phyloP scores from a whole-genome alignment of 1,140 invertebrate genomes.

The Lordiphosa clarofinis region DNA sequence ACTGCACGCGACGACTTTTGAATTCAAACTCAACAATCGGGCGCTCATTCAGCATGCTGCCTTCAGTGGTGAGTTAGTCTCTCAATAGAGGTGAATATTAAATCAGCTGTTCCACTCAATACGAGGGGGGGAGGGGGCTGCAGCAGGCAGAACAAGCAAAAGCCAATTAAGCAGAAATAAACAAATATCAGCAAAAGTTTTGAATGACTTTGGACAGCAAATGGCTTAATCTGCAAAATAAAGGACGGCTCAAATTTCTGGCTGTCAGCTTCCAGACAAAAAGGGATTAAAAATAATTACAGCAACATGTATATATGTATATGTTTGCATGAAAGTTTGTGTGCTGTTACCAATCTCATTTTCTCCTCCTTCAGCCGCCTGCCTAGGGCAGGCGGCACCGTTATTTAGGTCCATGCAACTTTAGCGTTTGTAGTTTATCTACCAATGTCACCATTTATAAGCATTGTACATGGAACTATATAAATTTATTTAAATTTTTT shows the following conservation, averaged over 20 bases:
- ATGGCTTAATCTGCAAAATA: no score
- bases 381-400: conserved; percentile 5
- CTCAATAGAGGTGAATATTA: not conserved
- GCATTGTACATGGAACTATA: not conserved
- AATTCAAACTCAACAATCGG: conserved; percentile 23
- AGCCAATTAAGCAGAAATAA: no score
- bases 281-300: no score
- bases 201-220: no score
- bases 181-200: no score
- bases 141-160: no score
- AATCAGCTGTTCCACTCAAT: conserved; percentile 8
- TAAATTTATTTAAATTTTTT: not conserved
- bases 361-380: not conserved
- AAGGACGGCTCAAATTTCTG: no score
- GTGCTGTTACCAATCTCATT: no score
- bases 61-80: not conserved
- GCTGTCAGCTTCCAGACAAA: no score
- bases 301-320: no score
- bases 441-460: not conserved
- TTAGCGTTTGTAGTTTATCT: not conserved
- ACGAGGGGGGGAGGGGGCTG: not conserved
- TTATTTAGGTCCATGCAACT: conserved; percentile 5
- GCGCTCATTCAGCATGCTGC: not conserved
- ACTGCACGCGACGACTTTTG: conserved; percentile 29
- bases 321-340: no score